These are phyloP conservation scores for Formica exsecta DNA, from an alignment of 1,140 invertebrate species.

Conservation along the genomic window DNA sequence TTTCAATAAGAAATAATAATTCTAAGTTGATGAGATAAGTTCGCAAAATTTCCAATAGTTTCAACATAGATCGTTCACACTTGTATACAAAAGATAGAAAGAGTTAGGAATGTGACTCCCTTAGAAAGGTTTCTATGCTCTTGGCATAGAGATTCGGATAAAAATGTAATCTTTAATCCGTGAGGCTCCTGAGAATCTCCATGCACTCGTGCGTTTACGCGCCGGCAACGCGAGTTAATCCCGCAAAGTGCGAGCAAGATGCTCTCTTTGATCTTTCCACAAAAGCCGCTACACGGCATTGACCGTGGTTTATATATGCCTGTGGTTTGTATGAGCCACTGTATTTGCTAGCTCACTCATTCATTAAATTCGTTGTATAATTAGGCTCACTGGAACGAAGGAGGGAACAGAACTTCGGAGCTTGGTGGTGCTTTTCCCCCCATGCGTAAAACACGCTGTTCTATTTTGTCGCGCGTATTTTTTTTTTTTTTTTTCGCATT, in stretches of 20 bases:
- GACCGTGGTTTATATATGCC: conserved; percentile 86
- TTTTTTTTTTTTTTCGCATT: conserved; percentile 39
- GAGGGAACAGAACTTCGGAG: conserved; percentile 10
- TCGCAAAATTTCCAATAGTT: background rate
- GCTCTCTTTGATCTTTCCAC: conserved; percentile 83
- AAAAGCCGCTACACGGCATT: conserved; percentile 86
- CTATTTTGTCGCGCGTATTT: conserved; percentile 45
- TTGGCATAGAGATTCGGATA: conserved; percentile 8
- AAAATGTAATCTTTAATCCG: conserved; percentile 67
- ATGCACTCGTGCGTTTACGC: conserved; percentile 66
- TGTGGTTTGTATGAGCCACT: conserved; percentile 82
- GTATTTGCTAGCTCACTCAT: conserved; percentile 86
- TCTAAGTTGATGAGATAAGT: background rate
- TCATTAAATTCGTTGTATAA: conserved; percentile 87
- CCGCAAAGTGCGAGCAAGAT: conserved; percentile 74
- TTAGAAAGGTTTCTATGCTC: background rate
- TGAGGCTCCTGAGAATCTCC: conserved; percentile 43
- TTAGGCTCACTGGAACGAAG: conserved; percentile 79
- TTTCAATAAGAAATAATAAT: too few species aligned
- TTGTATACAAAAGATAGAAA: conserved; percentile 5
- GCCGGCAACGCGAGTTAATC: conserved; percentile 63
- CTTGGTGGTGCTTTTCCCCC: conserved; percentile 21
- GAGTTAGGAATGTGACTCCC: background rate
- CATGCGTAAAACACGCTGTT: background rate
- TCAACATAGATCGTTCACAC: conserved; percentile 6